Percentiles rank a stretch among this genome's conserved stretches.
Conservation (phyloP, 2,113 vertebrate species). For the Anolis sagrei region DNA sequence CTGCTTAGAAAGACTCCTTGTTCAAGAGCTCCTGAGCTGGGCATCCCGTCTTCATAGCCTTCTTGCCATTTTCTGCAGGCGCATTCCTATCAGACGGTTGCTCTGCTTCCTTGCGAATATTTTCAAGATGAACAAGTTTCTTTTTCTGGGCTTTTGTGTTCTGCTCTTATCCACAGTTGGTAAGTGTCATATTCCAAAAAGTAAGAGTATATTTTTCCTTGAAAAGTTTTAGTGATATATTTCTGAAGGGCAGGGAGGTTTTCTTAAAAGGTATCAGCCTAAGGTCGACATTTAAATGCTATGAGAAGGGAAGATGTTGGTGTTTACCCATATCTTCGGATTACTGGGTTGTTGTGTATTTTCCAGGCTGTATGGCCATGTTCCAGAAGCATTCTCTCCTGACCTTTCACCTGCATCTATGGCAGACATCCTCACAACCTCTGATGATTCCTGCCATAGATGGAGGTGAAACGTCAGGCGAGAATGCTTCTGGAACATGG, state of each 20-base stretch:
- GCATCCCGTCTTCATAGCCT: neutral
- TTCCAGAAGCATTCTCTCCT: too few relatives aligned
- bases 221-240: neutral
- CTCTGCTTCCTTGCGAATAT: neutral
- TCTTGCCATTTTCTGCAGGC: neutral
- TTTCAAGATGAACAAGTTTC: slow-evolving; percentile 21
- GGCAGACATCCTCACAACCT: too few relatives aligned
- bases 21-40: neutral
- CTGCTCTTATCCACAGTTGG: slow-evolving; percentile 25
- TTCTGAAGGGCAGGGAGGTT: neutral
- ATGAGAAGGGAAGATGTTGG: neutral
- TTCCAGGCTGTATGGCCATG: too few relatives aligned
- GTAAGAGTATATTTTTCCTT: neutral
- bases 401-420: too few relatives aligned
- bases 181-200: slow-evolving; percentile 1
- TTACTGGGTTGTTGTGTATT: too few relatives aligned
- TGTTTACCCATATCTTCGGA: too few relatives aligned
- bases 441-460: too few relatives aligned
- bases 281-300: neutral
- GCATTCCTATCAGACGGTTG: neutral
- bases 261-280: too few relatives aligned
- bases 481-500: too few relatives aligned
- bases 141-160: slow-evolving; percentile 18
- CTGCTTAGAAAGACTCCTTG: neutral
- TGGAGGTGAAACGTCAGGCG: too few relatives aligned